phyloP scores from a whole-genome alignment of 2,888 invertebrate genomes.

The Idaea straminata region DNA sequence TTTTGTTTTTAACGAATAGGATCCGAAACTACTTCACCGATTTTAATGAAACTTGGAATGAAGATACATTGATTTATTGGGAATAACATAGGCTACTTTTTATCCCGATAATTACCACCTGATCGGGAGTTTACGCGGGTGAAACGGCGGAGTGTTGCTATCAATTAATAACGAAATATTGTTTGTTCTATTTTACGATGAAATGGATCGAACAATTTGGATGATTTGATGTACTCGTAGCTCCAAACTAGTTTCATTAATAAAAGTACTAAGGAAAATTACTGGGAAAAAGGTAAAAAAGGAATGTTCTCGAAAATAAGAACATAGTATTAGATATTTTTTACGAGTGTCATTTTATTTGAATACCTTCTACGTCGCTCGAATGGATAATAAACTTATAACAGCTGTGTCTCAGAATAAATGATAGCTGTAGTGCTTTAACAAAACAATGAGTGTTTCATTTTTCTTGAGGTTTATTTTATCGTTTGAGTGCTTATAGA shows the following conservation, averaged over 20 bases:
- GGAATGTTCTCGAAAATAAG: background rate
- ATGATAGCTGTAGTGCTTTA: background rate
- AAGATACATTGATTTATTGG: no score
- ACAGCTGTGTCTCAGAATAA: background rate
- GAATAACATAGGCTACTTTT: no score
- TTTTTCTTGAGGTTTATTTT: background rate
- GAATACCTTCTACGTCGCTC: background rate
- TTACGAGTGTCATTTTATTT: background rate
- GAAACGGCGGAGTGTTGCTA: no score
- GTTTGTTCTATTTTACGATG: background rate
- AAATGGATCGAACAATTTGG: background rate
- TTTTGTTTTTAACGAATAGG: no score
- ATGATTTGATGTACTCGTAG: background rate
- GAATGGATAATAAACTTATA: constrained; percentile 1
- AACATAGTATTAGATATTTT: background rate
- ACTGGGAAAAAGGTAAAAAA: background rate
- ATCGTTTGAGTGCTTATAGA: background rate
- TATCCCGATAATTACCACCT: no score
- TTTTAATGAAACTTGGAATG: no score
- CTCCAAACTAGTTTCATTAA: background rate
- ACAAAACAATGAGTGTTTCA: background rate
- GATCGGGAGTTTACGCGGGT: no score
- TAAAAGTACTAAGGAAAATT: background rate
- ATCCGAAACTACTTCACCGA: no score
- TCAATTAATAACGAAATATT: background rate